These are phyloP conservation scores for Sphenodon punctatus DNA, from an alignment of 2,797 vertebrate genomes.

Conservation along the genomic window DNA sequence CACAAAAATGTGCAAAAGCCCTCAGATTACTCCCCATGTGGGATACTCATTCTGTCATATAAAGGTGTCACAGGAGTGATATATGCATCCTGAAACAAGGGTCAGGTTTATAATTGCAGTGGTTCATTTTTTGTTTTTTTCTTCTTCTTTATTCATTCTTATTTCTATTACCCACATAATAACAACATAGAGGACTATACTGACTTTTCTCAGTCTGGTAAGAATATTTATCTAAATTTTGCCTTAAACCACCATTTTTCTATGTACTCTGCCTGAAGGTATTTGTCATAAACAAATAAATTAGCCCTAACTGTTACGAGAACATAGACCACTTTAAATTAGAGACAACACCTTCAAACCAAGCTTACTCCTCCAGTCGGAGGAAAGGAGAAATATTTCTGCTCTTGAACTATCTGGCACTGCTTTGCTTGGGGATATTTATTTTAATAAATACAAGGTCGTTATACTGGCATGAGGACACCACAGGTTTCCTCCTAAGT, in stretches of 20 bases:
- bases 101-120: not conserved
- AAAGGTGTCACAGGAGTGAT: not conserved
- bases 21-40: too few relatives aligned
- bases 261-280: slow-evolving; percentile 8
- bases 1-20: too few relatives aligned
- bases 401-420: slow-evolving; percentile 20
- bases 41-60: too few relatives aligned
- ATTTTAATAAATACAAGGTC: slow-evolving; percentile 67
- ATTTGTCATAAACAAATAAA: slow-evolving; percentile 61
- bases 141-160: slow-evolving; percentile 4
- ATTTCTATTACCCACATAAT: not conserved
- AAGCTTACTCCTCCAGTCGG: slow-evolving; percentile 33
- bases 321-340: slow-evolving; percentile 47
- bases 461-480: slow-evolving; percentile 35
- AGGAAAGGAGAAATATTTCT: slow-evolving; percentile 40
- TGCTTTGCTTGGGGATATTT: slow-evolving; percentile 47
- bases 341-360: slow-evolving; percentile 42
- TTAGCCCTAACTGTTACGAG: slow-evolving; percentile 40
- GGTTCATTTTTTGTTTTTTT: not conserved
- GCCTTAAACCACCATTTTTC: slow-evolving; percentile 7
- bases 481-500: slow-evolving; percentile 28
- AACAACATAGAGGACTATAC: not conserved
- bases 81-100: not conserved
- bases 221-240: slow-evolving; percentile 34
- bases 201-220: not conserved